phyloP scores from a whole-genome alignment of 2,113 vertebrate genomes.

The Pseudonaja textilis region DNA sequence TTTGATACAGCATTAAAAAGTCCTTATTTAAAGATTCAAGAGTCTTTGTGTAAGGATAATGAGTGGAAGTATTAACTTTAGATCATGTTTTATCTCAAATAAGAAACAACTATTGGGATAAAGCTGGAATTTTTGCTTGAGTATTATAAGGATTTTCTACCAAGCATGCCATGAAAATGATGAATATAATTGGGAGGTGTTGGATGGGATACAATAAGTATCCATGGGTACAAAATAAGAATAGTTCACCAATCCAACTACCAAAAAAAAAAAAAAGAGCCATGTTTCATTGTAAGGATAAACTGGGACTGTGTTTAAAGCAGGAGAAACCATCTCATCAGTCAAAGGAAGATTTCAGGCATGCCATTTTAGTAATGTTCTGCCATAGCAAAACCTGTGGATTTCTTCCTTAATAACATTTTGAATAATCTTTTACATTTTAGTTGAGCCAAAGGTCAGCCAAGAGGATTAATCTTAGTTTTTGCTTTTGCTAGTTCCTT shows the following conservation, averaged over 20 bases:
- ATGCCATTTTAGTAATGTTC: conserved; percentile 57
- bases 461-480: conserved; percentile 42
- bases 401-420: conserved; percentile 64
- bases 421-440: conserved; percentile 36
- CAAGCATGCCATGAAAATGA: conserved; percentile 57
- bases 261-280: conserved; percentile 36
- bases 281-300: conserved; percentile 57
- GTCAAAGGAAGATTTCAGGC: conserved; percentile 59
- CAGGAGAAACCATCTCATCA: conserved; percentile 59
- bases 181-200: conserved; percentile 52
- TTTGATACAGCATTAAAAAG: conserved; percentile 46
- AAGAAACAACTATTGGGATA: conserved; percentile 43
- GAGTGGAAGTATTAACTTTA: conserved; percentile 45
- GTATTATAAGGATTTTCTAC: conserved; percentile 63
- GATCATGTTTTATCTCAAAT: conserved; percentile 48
- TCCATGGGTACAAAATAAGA: conserved; percentile 61
- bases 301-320: conserved; percentile 60
- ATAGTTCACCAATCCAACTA: conserved; percentile 64
- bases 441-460: conserved; percentile 50
- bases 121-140: conserved; percentile 54
- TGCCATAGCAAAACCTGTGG: conserved; percentile 53
- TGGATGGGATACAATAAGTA: conserved; percentile 54
- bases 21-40: conserved; percentile 27
- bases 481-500: conserved; percentile 28
- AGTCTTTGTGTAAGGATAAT: conserved; percentile 27